A percentile compares a stretch with the other conserved stretches of the same genome.
These are phyloP conservation scores for Lordiphosa clarofinis DNA, from an alignment of 1,140 invertebrate genomes.

Conservation along the genomic window DNA sequence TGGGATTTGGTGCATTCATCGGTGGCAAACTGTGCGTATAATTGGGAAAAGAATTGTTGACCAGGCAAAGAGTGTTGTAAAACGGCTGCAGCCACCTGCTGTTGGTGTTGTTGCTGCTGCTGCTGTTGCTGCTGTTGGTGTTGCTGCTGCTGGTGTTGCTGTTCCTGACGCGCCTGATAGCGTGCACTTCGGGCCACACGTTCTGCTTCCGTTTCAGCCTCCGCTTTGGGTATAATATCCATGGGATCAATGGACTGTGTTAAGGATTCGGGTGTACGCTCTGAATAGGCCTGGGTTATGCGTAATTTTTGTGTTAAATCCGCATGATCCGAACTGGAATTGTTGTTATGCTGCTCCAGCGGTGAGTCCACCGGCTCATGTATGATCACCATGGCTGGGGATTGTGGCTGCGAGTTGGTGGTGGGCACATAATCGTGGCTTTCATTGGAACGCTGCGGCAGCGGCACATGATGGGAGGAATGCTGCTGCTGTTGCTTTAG, in stretches of 20 bases:
- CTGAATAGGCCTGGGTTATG: slow-evolving; percentile 45
- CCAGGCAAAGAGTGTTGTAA: slow-evolving; percentile 49
- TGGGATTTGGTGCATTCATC: slow-evolving; percentile 47
- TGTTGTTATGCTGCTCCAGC: slow-evolving; percentile 56
- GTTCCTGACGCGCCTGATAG: slow-evolving; percentile 50
- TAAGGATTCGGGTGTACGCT: slow-evolving; percentile 58
- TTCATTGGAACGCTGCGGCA: slow-evolving; percentile 64
- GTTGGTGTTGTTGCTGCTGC: slow-evolving; percentile 40
- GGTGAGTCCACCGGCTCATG: slow-evolving; percentile 54
- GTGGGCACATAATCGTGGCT: slow-evolving; percentile 56
- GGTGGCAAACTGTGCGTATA: slow-evolving; percentile 59
- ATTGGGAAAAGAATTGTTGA: slow-evolving; percentile 57
- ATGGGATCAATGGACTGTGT: slow-evolving; percentile 71
- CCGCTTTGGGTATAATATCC: slow-evolving; percentile 71
- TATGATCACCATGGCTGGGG: slow-evolving; percentile 45
- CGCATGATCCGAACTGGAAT: slow-evolving; percentile 50
- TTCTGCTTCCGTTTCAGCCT: slow-evolving; percentile 59
- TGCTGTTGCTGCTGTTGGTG: too few species aligned
- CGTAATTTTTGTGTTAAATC: slow-evolving; percentile 55
- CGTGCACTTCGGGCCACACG: slow-evolving; percentile 44
- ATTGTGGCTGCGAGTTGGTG: slow-evolving; percentile 56
- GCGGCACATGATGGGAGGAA: slow-evolving; percentile 37
- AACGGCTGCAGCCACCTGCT: slow-evolving; percentile 27
- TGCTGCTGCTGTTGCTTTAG: slow-evolving; percentile 47
- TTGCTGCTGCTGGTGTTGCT: too few species aligned